Percentiles rank a stretch among this genome's conserved stretches.
These are phyloP conservation scores for Xylocopa sonorina DNA, from an alignment of 1,140 invertebrate genomes.

Conservation along the genomic window DNA sequence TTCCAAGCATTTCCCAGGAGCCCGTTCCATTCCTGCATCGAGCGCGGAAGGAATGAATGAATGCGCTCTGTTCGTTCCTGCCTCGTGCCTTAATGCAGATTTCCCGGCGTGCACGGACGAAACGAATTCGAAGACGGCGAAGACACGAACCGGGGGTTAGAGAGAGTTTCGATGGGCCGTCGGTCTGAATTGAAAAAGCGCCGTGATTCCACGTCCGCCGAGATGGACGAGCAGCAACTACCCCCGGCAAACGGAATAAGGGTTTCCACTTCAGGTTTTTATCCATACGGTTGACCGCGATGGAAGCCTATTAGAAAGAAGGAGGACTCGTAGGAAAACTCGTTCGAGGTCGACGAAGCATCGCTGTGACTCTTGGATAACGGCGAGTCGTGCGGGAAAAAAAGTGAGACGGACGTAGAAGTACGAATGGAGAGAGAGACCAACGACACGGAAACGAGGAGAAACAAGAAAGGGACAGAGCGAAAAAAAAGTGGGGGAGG, in stretches of 20 bases:
- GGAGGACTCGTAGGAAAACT: background rate
- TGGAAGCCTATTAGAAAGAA: conserved; percentile 20
- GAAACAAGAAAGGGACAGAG: conserved; percentile 5
- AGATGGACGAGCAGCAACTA: background rate
- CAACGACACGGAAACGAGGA: background rate
- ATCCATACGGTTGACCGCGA: background rate
- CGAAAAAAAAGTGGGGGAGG: background rate
- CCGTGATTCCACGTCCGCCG: background rate
- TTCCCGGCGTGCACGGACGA: background rate
- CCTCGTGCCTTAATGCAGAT: background rate
- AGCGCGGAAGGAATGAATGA: background rate
- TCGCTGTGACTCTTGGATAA: background rate
- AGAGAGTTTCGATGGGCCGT: background rate
- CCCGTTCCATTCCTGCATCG: background rate
- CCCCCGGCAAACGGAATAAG: background rate
- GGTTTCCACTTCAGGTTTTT: conserved; percentile 18
- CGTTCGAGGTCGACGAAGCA: too few species aligned
- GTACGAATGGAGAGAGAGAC: too few species aligned
- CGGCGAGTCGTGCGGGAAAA: too few species aligned
- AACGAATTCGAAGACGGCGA: conserved; percentile 1
- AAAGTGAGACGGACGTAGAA: too few species aligned
- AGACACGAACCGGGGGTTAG: background rate
- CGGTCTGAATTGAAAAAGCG: background rate
- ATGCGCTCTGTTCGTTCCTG: background rate
- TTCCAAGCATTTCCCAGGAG: background rate